A percentile compares a stretch with the other conserved stretches of the same genome.
phyloP scores from a whole-genome alignment of 2,797 vertebrate genomes.

The Pampus argenteus region DNA sequence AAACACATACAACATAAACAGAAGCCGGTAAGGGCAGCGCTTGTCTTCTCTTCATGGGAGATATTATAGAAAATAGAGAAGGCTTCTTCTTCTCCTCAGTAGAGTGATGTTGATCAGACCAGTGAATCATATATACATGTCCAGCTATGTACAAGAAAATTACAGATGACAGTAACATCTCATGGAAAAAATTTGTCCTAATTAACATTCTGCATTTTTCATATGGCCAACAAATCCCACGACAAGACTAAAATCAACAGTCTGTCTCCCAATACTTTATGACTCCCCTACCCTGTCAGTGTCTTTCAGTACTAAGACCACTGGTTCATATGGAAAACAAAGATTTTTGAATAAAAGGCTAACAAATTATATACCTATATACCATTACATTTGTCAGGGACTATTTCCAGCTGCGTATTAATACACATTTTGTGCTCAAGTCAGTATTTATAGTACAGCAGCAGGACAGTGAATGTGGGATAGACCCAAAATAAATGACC shows the following conservation, averaged over 20 bases:
- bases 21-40: conserved; percentile 26
- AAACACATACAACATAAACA: conserved; percentile 48
- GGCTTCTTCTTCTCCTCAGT: conserved; percentile 6
- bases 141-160: background rate
- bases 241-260: background rate
- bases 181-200: background rate
- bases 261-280: background rate
- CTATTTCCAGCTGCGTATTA: background rate
- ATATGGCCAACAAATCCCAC: too few relatives aligned
- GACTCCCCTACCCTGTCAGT: background rate
- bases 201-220: background rate
- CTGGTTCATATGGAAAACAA: background rate
- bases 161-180: background rate
- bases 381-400: background rate
- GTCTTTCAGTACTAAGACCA: background rate
- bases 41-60: conserved; percentile 33
- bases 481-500: too few relatives aligned
- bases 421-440: background rate
- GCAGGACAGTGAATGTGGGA: too few relatives aligned
- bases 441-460: background rate
- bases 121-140: background rate
- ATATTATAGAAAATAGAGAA: conserved; percentile 29
- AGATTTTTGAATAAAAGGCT: background rate
- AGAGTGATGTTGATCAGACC: conserved; percentile 18
- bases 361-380: too few relatives aligned